A percentile compares a stretch with the other conserved stretches of the same genome.
phyloP scores from a whole-genome alignment of 2,113 vertebrate species.

The Hemibates koningsi region DNA sequence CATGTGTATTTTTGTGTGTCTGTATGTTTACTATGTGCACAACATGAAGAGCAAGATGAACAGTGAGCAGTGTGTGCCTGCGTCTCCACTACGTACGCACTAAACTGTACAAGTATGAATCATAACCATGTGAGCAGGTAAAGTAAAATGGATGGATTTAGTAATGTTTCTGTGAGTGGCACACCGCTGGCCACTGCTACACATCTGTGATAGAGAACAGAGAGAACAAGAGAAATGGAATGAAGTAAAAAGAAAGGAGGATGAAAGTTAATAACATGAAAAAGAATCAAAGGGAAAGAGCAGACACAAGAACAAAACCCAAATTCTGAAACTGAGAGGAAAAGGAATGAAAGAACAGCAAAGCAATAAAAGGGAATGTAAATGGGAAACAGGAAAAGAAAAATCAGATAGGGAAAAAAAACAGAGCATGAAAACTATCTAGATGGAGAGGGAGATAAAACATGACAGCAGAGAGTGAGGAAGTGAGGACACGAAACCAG shows the following conservation, averaged over 20 bases:
- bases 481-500: conserved; percentile 7
- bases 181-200: not conserved
- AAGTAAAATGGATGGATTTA: not conserved
- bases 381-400: not conserved
- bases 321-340: not conserved
- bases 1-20: not conserved
- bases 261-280: not conserved
- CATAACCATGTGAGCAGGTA: not conserved
- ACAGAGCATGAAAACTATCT: not conserved
- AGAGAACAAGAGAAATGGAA: not conserved
- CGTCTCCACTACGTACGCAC: not conserved
- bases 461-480: not conserved
- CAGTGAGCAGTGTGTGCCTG: not conserved
- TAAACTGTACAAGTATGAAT: not conserved
- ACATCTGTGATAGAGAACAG: not conserved
- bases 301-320: not conserved
- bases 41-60: not conserved
- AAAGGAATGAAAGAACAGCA: not conserved
- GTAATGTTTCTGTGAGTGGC: not conserved
- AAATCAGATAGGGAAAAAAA: not conserved
- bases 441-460: not conserved
- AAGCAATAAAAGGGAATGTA: not conserved
- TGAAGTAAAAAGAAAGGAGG: not conserved
- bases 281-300: not conserved
- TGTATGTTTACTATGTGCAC: not conserved